Evolutionary conservation across 2,888 invertebrate genomes (phyloP).

Genomic region (Eupeodes latifasciatus): DNA sequence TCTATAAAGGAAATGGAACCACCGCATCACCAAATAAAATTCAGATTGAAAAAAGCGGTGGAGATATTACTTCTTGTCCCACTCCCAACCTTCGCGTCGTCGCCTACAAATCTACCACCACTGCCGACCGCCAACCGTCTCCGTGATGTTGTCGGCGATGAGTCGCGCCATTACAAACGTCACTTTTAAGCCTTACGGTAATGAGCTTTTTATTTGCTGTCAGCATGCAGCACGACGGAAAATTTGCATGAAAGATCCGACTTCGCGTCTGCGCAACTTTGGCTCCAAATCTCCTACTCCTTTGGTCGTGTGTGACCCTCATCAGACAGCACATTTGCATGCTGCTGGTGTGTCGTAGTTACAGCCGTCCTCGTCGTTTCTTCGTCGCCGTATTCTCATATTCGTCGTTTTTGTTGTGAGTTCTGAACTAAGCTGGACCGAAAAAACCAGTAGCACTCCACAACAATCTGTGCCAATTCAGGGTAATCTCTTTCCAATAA

Average conservation of each 20-base stretch:
- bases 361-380: constrained; percentile 11
- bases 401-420: constrained; percentile 5
- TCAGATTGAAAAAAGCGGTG: constrained; percentile 44
- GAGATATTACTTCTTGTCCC: constrained; percentile 6
- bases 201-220: constrained; percentile 74
- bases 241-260: constrained; percentile 70
- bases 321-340: constrained; percentile 52
- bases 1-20: constrained; percentile 42
- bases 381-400: neutral
- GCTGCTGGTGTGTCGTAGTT: neutral
- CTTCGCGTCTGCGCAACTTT: neutral
- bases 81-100: neutral
- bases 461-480: constrained; percentile 65
- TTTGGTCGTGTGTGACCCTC: constrained; percentile 64
- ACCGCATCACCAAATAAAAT: constrained; percentile 56
- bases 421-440: constrained; percentile 37
- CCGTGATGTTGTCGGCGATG: neutral
- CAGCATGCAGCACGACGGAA: constrained; percentile 71
- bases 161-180: constrained; percentile 4
- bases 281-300: constrained; percentile 33
- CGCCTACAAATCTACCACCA: neutral
- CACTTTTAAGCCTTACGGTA: constrained; percentile 49
- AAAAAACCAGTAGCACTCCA: constrained; percentile 68
- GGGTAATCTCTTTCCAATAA: constrained; percentile 73
- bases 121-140: too few relatives aligned